Conservation (phyloP, 2,888 invertebrate species). For the Carabus problematicus region DNA sequence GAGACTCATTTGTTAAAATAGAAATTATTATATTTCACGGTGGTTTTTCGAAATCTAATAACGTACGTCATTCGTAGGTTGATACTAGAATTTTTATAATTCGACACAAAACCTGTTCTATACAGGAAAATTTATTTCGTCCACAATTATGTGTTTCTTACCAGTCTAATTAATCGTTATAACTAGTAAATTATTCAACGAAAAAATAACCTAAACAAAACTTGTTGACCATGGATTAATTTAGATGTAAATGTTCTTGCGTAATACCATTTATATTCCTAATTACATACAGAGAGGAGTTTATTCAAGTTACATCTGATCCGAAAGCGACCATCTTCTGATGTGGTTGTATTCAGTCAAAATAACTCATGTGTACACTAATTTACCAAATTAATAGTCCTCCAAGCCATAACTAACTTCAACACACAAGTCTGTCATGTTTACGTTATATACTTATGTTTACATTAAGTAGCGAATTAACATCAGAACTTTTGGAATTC, state of each 20-base stretch:
- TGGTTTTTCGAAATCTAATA: too few relatives aligned
- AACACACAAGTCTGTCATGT: too few relatives aligned
- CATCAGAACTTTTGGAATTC: too few relatives aligned
- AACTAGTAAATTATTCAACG: conserved; percentile 10
- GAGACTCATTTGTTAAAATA: too few relatives aligned
- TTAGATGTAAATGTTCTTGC: not conserved
- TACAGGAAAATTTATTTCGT: conserved; percentile 8
- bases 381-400: too few relatives aligned
- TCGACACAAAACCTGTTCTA: not conserved
- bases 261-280: conserved; percentile 1
- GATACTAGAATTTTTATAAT: conserved; percentile 17
- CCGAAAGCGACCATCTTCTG: too few relatives aligned
- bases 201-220: not conserved
- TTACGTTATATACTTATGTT: too few relatives aligned
- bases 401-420: too few relatives aligned
- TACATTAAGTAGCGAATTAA: too few relatives aligned
- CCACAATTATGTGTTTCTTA: not conserved
- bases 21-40: too few relatives aligned
- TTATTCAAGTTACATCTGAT: conserved; percentile 1
- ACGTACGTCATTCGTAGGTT: not conserved
- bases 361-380: too few relatives aligned
- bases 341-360: too few relatives aligned
- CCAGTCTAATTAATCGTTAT: conserved; percentile 5
- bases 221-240: not conserved
- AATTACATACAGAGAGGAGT: not conserved